phyloP scores from a whole-genome alignment of 2,113 vertebrate species.

The Pterocles gutturalis region DNA sequence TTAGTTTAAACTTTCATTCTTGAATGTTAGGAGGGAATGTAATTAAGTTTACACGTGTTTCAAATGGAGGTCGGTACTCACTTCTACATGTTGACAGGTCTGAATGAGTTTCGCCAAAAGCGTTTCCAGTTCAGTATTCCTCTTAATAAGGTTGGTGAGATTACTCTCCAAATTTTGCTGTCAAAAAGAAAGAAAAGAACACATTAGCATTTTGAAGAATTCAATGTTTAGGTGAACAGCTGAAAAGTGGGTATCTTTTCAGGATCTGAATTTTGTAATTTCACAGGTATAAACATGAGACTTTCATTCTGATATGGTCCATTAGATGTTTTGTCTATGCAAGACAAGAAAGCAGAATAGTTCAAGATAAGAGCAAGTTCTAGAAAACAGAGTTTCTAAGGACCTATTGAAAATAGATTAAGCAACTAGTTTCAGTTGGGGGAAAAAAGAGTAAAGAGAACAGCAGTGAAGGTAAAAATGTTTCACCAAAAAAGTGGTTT shows the following conservation, averaged over 20 bases:
- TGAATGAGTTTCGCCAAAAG: constrained; percentile 98
- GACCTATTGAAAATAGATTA: neutral
- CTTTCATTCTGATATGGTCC: neutral
- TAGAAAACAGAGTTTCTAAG: neutral
- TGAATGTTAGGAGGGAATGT: neutral
- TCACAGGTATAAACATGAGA: neutral
- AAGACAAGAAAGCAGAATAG: neutral
- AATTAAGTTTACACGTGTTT: neutral
- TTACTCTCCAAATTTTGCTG: constrained; percentile 97
- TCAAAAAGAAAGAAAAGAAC: constrained; percentile 57
- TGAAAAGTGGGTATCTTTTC: neutral
- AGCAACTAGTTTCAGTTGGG: neutral
- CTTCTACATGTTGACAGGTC: constrained; percentile 98
- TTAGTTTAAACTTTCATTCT: neutral
- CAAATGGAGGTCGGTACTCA: constrained; percentile 73
- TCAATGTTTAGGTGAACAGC: neutral
- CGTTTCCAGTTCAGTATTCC: constrained; percentile 97
- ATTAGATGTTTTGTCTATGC: neutral
- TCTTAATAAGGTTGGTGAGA: constrained; percentile 96
- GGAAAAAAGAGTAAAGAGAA: neutral
- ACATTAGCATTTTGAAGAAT: neutral
- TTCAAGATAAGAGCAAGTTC: neutral
- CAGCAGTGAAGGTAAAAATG: neutral
- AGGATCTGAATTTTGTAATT: neutral
- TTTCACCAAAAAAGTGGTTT: neutral